Conservation (phyloP, 1,140 invertebrate genomes). For the Drosophila watanabei region DNA sequence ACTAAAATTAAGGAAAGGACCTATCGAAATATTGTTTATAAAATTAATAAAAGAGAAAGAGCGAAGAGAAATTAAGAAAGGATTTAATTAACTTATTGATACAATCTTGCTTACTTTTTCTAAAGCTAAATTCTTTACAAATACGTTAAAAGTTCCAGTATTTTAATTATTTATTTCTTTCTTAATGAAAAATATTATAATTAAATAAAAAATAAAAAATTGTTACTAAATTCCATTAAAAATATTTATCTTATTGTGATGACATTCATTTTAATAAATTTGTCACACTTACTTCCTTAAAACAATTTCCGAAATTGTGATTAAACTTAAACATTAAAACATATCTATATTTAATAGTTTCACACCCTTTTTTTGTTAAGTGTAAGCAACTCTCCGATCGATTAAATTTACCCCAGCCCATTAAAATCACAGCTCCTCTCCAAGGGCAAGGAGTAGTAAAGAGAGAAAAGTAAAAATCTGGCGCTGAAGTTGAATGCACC, state of each 20-base stretch:
- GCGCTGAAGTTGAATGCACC: conserved; percentile 70
- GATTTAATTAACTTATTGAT: not conserved
- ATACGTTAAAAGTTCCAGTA: not conserved
- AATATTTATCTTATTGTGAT: not conserved
- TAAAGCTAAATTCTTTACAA: not conserved
- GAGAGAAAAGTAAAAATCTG: conserved; percentile 31
- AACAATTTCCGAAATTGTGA: not conserved
- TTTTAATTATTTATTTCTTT: not conserved
- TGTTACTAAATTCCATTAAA: not conserved
- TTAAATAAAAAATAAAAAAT: too few species aligned
- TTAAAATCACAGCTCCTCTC: conserved; percentile 35
- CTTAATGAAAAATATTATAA: not conserved
- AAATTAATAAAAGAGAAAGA: not conserved
- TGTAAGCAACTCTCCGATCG: conserved; percentile 11
- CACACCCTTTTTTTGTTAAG: not conserved
- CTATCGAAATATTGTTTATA: not conserved
- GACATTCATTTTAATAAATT: not conserved
- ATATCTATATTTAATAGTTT: not conserved
- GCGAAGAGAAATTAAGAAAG: not conserved
- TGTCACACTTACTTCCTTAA: not conserved
- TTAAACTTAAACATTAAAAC: not conserved
- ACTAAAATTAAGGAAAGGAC: not conserved
- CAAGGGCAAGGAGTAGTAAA: conserved; percentile 41
- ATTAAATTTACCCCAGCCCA: conserved; percentile 10
- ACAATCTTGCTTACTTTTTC: not conserved